Percentiles rank a stretch among this genome's conserved stretches.
phyloP scores from a whole-genome alignment of 2,797 vertebrate genomes.

The Valencia hispanica region DNA sequence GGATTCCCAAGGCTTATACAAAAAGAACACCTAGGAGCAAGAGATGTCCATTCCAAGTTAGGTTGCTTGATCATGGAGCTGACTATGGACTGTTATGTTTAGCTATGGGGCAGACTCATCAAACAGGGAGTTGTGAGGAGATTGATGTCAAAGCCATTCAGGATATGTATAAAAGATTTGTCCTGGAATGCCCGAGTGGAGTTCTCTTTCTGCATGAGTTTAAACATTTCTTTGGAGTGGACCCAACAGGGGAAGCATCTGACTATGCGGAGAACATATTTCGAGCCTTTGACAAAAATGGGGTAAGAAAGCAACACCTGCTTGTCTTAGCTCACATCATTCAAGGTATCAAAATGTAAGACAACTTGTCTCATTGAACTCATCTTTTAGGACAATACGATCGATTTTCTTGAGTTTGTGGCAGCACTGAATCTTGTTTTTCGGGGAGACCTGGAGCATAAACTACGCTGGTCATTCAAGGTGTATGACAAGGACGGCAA shows the following conservation, averaged over 20 bases:
- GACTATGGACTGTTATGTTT: conserved; percentile 32
- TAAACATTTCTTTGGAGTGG: conserved; percentile 81
- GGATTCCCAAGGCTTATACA: conserved; percentile 45
- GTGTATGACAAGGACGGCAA: conserved; percentile 79
- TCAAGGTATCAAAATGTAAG: not conserved
- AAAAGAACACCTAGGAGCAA: conserved; percentile 12
- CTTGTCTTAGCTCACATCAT: not conserved
- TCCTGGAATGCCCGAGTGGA: conserved; percentile 79
- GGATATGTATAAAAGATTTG: conserved; percentile 82
- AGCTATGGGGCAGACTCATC: conserved; percentile 77
- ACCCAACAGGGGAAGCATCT: conserved; percentile 73
- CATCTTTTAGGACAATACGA: conserved; percentile 75
- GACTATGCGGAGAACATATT: conserved; percentile 81
- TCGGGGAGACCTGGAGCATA: conserved; percentile 77
- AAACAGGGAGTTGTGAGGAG: conserved; percentile 57
- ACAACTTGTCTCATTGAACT: not conserved
- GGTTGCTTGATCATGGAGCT: not conserved
- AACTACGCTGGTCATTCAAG: conserved; percentile 82
- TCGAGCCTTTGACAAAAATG: conserved; percentile 81
- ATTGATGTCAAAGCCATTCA: conserved; percentile 78
- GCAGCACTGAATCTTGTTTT: conserved; percentile 79
- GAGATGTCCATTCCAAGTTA: conserved; percentile 15
- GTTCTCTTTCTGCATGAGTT: conserved; percentile 80
- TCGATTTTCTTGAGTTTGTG: conserved; percentile 82
- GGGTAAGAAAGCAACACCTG: conserved; percentile 64